Base-by-base conservation (phyloP, 2,113 vertebrate species). In the Stegostoma tigrinum region DNA sequence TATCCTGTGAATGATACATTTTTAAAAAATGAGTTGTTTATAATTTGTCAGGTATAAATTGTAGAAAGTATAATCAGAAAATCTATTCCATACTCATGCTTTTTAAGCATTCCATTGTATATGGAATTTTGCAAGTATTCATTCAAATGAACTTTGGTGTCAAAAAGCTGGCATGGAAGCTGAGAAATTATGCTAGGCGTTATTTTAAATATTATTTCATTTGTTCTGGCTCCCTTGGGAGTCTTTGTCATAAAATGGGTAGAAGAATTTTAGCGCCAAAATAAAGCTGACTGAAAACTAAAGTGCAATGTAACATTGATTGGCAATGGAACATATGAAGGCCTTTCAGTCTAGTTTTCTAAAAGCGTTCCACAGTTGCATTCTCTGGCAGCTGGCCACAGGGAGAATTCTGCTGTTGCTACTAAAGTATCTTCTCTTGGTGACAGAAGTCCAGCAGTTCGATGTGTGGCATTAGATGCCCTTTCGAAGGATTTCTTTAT, bases 131-230 rank as follows among this genome's bases (percentile, higher is more conserved):
- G 55, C 34, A 91, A 19, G 55, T 34, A n/a, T 66, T 91, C 89
- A 66, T 91, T 91, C 27, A 66, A 91, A 64, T 91, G 52, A 66
- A 34, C 34, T 91, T 64, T 66, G 34, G 64, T 38, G 55, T 6
- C 55, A 91, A 91, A 64, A n/a, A 89, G 34, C 52, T 91, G 55
- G 55, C 89, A 91, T 55, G n/a, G 55, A 91, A 91, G 89, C 61
- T 91, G 89, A 38, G 55, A 66, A 91, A 91, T 64, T 91, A 15
- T 21, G 89, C 30, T 34, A 66, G 61, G 34, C 38, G 52, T 17
- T 64, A 15, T 66, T 61, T 64, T 64, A 91, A 64, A 66, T 64
- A 91, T 21, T 91, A n/a, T 90, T 61, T 55, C 27, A 61, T 61
- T 27, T 55, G 27, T n/a, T 64, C 55, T 91, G 55, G 55, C 61